Evolutionary conservation across 2,113 vertebrate species (phyloP).

Genomic region (Anseranas semipalmata): DNA sequence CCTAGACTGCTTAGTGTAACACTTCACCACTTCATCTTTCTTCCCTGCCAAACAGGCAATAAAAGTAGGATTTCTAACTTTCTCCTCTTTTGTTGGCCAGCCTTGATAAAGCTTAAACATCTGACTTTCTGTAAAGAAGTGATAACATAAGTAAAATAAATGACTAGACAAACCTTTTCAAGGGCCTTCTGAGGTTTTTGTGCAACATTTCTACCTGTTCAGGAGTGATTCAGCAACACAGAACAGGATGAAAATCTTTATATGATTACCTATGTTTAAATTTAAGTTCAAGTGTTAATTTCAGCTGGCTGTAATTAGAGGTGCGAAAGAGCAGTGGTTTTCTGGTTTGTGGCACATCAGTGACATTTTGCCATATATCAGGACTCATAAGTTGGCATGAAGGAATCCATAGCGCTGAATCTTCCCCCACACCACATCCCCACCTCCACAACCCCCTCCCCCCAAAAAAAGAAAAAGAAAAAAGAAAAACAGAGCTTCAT

Average conservation of each 20-base stretch:
- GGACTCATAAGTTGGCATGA: not conserved
- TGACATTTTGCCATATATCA: not conserved
- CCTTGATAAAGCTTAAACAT: conserved; percentile 41
- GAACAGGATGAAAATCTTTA: not conserved
- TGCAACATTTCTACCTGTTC: fast-evolving
- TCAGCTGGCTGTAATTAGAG: not conserved
- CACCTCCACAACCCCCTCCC: too few relatives aligned
- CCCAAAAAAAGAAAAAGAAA: not conserved
- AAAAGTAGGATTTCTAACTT: conserved; percentile 43
- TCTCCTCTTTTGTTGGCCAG: not conserved
- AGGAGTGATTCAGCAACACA: not conserved
- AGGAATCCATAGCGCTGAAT: not conserved
- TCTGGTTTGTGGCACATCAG: not conserved
- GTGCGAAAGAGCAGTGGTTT: not conserved
- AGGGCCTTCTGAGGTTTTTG: not conserved
- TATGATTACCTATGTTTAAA: not conserved
- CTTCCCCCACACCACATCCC: not conserved
- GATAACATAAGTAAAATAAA: not conserved
- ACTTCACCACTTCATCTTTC: conserved; percentile 55
- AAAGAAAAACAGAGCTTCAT: not conserved
- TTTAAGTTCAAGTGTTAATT: not conserved
- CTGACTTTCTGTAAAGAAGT: conserved; percentile 54
- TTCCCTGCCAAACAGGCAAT: conserved; percentile 18
- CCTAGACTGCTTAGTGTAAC: conserved; percentile 65
- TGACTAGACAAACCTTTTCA: not conserved